Base-by-base conservation (phyloP, 1,140 invertebrate genomes). In the Neocloeon triangulifer region DNA sequence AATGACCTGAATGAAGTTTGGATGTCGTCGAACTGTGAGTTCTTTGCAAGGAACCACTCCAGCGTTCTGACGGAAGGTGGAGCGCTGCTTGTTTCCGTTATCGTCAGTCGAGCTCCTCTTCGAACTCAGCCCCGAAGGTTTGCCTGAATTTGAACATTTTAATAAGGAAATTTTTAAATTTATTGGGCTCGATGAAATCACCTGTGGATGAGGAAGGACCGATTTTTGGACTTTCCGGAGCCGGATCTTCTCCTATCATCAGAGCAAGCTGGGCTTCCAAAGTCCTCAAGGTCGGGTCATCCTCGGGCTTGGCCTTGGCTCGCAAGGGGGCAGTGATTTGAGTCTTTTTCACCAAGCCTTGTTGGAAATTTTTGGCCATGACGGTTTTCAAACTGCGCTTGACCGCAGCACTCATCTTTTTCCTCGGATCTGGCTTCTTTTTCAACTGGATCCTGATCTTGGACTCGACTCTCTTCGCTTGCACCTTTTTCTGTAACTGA, bases 1-100 rank as follows among this genome's bases (percentile, higher is more conserved):
- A 38, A 68, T 60, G 33, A 75, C 50, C 42, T 73, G 68, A 2
- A 69, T 59, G 35, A 74, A 57, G 45, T 69, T 64, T 13, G 64
- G 62, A 31, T 65, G 55, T 30, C 61, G 61, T 17, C 60, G 59
- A 6, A 75, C 50, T 19, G 52, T 59, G 32, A 76, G 64, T 43
- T 67, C 65, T 32, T 66, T 62, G 43, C 64, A 66, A 25, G 51
- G 43, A 36, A 43, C 46, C 42, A 50, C 48, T 37, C 44, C 43
- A 37, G 55, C 51, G 33, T 36, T 50, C 45, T 51, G 39, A 33
- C 45, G 38, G 42, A 46, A 32, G 45, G 45, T 34, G 34, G 45
- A 39, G 43, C 51, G 32, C 35, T 40, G 18, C 46, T 49, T n/a
- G n/a, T n/a, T 27, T 34, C 36, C 21, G 29, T 32, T 32, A 48